phyloP scores from a whole-genome alignment of 2,797 vertebrate species.

The Alfaro cultratus region DNA sequence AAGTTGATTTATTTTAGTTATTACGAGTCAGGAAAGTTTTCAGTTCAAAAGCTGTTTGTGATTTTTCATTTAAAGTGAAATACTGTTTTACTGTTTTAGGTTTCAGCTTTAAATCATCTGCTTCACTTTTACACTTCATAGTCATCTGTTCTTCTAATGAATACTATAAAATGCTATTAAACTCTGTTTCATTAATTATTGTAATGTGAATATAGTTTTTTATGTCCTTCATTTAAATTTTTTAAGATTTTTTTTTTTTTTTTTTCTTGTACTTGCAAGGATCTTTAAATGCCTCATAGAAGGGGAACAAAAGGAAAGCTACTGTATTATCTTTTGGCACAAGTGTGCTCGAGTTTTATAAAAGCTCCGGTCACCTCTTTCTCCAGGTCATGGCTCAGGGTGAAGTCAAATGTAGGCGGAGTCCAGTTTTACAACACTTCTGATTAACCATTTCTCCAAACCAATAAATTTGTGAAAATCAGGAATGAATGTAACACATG shows the following conservation, averaged over 20 bases:
- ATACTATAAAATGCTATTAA: background rate
- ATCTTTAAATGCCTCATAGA: background rate
- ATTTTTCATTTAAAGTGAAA: background rate
- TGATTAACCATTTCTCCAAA: background rate
- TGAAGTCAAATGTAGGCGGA: background rate
- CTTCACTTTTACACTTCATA: background rate
- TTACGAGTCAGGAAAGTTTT: background rate
- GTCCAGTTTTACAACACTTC: background rate
- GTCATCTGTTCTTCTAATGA: background rate
- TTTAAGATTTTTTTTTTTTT: background rate
- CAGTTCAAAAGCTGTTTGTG: background rate
- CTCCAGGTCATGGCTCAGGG: background rate
- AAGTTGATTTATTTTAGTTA: background rate
- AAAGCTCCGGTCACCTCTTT: background rate
- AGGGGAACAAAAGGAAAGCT: background rate
- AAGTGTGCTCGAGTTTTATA: background rate
- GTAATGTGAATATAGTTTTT: background rate
- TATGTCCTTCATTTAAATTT: background rate
- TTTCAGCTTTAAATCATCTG: constrained; percentile 1
- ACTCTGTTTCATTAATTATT: background rate
- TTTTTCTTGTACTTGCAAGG: background rate
- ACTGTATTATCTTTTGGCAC: background rate
- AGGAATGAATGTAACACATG: too few relatives aligned
- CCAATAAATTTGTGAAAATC: background rate
- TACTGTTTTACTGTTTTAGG: background rate